phyloP scores from a whole-genome alignment of 2,113 vertebrate genomes.

The Chloropsis hardwickii region DNA sequence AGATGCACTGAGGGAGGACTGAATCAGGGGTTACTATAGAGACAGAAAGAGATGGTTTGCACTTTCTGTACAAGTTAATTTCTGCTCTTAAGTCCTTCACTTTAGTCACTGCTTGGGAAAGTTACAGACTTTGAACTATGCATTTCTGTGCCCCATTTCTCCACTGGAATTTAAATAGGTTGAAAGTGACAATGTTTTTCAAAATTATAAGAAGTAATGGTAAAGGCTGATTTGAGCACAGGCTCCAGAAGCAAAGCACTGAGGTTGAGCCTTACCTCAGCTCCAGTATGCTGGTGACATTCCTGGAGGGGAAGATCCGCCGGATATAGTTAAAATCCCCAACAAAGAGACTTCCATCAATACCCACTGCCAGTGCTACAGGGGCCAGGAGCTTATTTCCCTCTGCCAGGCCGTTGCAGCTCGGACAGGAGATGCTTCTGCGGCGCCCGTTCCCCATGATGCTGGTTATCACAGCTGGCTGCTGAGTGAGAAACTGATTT shows the following conservation, averaged over 20 bases:
- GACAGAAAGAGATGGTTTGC: not conserved
- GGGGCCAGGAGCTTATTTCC: constrained; percentile 98
- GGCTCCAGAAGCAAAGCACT: not conserved
- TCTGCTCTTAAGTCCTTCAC: not conserved
- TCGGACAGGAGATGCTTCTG: constrained; percentile 96
- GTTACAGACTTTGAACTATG: constrained; percentile 11
- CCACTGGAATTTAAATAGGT: constrained; percentile 56
- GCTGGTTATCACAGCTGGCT: constrained; percentile 94
- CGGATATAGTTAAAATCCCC: constrained; percentile 98
- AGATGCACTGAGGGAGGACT: not conserved
- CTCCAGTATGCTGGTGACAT: constrained; percentile 95
- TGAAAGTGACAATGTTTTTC: constrained; percentile 58
- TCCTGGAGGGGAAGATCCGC: constrained; percentile 93
- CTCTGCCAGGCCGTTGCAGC: constrained; percentile 96
- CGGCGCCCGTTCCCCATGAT: constrained; percentile 96
- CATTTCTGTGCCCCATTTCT: constrained; percentile 71
- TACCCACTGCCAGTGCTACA: constrained; percentile 92
- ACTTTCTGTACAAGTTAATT: not conserved
- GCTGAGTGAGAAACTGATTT: constrained; percentile 95
- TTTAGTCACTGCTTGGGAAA: not conserved
- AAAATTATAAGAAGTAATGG: constrained; percentile 62
- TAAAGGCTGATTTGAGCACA: constrained; percentile 58
- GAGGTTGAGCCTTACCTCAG: constrained; percentile 82
- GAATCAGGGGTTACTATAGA: not conserved
- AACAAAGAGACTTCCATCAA: constrained; percentile 95